phyloP scores from a whole-genome alignment of 2,113 vertebrate species.

The Colinus virginianus region DNA sequence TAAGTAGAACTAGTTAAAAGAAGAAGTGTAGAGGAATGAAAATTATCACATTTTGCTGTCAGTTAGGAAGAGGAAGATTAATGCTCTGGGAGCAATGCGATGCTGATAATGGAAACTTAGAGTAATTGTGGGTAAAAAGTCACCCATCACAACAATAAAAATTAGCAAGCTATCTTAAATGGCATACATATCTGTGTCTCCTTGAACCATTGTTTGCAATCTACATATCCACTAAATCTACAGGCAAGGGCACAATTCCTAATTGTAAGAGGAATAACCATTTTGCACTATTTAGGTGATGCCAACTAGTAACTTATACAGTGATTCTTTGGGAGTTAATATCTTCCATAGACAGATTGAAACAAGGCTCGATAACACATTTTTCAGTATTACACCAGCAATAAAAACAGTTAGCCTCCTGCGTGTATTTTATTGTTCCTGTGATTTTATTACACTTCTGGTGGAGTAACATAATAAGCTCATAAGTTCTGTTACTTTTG shows the following conservation, averaged over 20 bases:
- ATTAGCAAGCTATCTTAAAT: conserved; percentile 59
- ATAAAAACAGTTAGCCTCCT: conserved; percentile 46
- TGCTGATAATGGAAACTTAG: conserved; percentile 68
- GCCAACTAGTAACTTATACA: conserved; percentile 2
- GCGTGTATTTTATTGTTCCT: not conserved
- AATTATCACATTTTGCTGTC: conserved; percentile 68
- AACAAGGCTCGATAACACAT: not conserved
- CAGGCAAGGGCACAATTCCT: not conserved
- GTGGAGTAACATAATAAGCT: not conserved
- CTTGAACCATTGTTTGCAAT: conserved; percentile 41
- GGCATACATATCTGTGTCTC: conserved; percentile 32
- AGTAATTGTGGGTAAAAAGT: conserved; percentile 53
- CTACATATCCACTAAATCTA: not conserved
- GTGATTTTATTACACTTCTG: conserved; percentile 55
- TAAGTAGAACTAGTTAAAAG: conserved; percentile 39
- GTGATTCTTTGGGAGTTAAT: conserved; percentile 17
- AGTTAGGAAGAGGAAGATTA: conserved; percentile 64
- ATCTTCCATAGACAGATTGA: conserved; percentile 46
- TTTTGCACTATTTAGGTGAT: conserved; percentile 11
- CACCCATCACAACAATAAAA: conserved; percentile 34
- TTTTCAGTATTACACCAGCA: conserved; percentile 52
- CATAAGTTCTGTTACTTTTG: conserved; percentile 34
- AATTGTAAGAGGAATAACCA: not conserved
- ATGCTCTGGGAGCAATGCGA: conserved; percentile 33
- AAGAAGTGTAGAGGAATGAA: conserved; percentile 45